Evolutionary conservation across 2,113 vertebrate genomes (phyloP).

Genomic region (Rhinichthys klamathensis): DNA sequence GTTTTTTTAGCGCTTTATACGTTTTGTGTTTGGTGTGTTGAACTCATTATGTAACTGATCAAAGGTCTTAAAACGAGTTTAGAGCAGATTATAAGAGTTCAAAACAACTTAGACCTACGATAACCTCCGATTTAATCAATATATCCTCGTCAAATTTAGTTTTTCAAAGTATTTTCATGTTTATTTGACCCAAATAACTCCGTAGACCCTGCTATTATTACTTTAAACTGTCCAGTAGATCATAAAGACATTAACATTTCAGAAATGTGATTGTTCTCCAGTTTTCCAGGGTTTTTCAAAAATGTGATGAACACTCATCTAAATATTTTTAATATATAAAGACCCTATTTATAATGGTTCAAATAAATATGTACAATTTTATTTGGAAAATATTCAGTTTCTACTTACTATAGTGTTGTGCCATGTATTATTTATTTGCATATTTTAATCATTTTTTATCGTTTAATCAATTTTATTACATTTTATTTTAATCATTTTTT

Average conservation of each 20-base stretch:
- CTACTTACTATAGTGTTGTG: background rate
- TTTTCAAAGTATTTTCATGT: too few species aligned
- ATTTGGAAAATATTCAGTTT: background rate
- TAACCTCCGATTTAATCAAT: background rate
- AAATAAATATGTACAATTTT: background rate
- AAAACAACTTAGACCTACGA: background rate
- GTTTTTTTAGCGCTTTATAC: background rate
- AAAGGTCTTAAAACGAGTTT: constrained; percentile 38
- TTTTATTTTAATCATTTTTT: background rate
- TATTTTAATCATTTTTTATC: background rate
- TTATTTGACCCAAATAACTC: too few species aligned
- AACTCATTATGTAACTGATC: constrained; percentile 26
- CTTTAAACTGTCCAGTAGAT: background rate
- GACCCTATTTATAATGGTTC: background rate
- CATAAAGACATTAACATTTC: background rate
- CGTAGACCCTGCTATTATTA: too few species aligned
- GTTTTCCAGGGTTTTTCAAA: too few species aligned
- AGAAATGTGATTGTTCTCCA: background rate
- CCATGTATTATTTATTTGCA: background rate
- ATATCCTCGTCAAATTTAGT: background rate
- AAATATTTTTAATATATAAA: background rate
- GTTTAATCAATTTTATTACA: background rate
- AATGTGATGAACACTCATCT: background rate
- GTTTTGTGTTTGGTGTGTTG: background rate
- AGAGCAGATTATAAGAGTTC: background rate